phyloP scores from a whole-genome alignment of 2,113 vertebrate genomes.

The Larimichthys crocea region DNA sequence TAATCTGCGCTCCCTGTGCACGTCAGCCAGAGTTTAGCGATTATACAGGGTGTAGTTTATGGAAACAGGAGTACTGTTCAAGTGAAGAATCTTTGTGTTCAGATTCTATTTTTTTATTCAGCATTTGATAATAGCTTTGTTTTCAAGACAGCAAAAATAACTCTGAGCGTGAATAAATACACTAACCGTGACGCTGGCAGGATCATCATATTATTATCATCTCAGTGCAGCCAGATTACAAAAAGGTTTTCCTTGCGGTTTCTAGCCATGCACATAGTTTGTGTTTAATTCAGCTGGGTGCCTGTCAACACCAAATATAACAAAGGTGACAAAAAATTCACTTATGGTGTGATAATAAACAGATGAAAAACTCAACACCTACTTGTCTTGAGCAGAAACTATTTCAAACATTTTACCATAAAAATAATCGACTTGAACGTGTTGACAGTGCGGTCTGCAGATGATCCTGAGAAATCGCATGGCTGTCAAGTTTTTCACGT shows the following conservation, averaged over 20 bases:
- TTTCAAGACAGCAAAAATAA: neutral
- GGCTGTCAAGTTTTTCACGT: too few relatives aligned
- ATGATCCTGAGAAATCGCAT: neutral
- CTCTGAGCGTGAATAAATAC: neutral
- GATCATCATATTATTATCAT: neutral
- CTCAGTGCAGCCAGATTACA: neutral
- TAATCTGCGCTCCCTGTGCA: neutral
- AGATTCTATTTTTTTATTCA: neutral
- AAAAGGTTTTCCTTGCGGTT: neutral
- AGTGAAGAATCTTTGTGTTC: neutral
- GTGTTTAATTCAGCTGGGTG: neutral
- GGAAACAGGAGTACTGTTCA: neutral
- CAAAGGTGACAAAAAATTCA: neutral
- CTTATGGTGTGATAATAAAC: neutral
- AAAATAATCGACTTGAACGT: neutral
- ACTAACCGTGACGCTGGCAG: neutral
- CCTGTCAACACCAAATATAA: too few relatives aligned
- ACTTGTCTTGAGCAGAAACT: neutral
- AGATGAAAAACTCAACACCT: neutral
- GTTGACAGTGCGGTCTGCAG: neutral
- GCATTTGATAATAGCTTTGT: neutral
- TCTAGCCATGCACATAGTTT: neutral
- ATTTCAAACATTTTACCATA: neutral
- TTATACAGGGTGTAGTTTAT: too few relatives aligned
- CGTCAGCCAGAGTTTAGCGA: constrained; percentile 20